These are phyloP conservation scores for Lepidochrysops patricia DNA, from an alignment of 2,888 invertebrate genomes.

Conservation along the genomic window DNA sequence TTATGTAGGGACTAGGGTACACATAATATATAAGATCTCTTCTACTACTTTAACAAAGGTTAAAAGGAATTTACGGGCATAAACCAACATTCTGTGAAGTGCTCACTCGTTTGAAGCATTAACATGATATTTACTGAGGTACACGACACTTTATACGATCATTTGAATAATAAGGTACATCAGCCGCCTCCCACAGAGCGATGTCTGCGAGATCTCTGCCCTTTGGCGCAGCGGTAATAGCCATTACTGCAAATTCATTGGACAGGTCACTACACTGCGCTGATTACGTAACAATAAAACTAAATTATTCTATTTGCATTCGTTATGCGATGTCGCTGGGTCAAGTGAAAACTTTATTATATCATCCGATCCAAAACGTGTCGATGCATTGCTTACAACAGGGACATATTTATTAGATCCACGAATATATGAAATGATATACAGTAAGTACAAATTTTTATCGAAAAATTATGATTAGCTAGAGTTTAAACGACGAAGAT, in stretches of 20 bases:
- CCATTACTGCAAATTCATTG: slow-evolving; percentile 28
- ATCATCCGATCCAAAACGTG: not conserved
- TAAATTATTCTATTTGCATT: slow-evolving; percentile 28
- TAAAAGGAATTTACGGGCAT: not conserved
- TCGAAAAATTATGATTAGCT: not conserved
- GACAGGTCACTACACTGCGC: slow-evolving; percentile 28
- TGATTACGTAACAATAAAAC: slow-evolving; percentile 30
- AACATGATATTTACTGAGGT: not conserved
- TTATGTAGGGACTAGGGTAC: not conserved
- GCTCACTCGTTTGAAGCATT: not conserved
- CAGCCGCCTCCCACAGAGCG: slow-evolving; percentile 20
- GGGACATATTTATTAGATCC: not conserved
- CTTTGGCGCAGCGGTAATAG: slow-evolving; percentile 25
- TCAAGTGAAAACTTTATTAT: slow-evolving; percentile 3
- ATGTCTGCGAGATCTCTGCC: slow-evolving; percentile 25
- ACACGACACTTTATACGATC: not conserved
- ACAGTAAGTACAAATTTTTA: not conserved
- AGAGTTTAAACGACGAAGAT: not conserved
- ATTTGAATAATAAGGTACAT: slow-evolving; percentile 1
- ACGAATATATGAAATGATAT: not conserved
- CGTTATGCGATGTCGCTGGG: slow-evolving; percentile 26
- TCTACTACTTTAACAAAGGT: not conserved
- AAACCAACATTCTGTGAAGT: not conserved
- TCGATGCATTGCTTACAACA: not conserved
- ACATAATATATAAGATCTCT: not conserved